Conservation (phyloP, 2,113 vertebrate genomes). For the Eira barbara region DNA sequence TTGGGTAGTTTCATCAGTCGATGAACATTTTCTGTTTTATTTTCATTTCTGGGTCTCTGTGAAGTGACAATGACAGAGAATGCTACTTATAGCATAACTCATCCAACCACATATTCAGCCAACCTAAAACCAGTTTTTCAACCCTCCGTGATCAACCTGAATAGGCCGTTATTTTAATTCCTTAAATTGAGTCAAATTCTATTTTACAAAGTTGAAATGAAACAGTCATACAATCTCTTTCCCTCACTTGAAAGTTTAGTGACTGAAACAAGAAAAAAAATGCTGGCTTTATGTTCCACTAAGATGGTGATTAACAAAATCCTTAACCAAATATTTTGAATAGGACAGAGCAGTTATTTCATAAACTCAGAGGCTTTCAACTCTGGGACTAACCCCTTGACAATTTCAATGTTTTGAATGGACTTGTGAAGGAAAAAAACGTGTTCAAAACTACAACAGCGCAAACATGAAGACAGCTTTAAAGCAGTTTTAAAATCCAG, state of each 20-base stretch:
- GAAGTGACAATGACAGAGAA: neutral
- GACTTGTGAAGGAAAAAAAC: neutral
- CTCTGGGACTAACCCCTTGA: neutral
- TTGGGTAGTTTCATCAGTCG: too few species aligned
- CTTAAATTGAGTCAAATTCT: neutral
- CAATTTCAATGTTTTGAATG: neutral
- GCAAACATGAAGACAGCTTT: neutral
- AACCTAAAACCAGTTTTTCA: neutral
- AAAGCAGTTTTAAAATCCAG: conserved; percentile 5
- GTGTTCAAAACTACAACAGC: neutral
- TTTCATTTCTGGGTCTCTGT: neutral
- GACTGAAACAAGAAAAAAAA: neutral
- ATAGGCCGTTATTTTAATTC: neutral
- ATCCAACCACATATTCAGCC: neutral
- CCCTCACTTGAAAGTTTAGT: neutral
- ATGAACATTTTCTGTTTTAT: neutral
- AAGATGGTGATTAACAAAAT: neutral
- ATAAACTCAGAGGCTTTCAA: neutral
- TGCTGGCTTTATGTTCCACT: neutral
- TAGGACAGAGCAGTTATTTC: neutral
- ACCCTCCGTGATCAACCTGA: neutral
- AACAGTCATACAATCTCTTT: neutral
- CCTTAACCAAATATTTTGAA: neutral
- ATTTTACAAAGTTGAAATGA: neutral
- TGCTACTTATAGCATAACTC: neutral